phyloP scores from a whole-genome alignment of 2,888 invertebrate species.

The Drosophila flavopinicola region DNA sequence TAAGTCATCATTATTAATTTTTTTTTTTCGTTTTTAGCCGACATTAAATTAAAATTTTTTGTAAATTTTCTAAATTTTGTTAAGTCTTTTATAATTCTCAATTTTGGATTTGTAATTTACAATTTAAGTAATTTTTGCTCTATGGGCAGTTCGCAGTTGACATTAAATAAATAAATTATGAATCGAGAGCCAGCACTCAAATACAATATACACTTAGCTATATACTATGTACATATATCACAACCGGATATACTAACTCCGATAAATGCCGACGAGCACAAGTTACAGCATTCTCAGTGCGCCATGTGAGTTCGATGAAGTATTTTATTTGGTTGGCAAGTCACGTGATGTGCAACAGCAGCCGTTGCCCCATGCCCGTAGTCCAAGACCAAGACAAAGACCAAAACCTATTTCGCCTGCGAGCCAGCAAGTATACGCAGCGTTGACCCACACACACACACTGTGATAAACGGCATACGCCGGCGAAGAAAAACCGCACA shows the following conservation, averaged over 20 bases:
- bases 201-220: not conserved
- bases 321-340: slow-evolving; percentile 65
- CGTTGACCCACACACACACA: slow-evolving; percentile 13
- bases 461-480: slow-evolving; percentile 27
- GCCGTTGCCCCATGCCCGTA: slow-evolving; percentile 12
- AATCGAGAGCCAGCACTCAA: too few relatives aligned
- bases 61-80: too few relatives aligned
- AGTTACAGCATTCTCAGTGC: slow-evolving; percentile 48
- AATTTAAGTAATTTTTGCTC: too few relatives aligned
- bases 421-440: slow-evolving; percentile 21
- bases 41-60: too few relatives aligned
- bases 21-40: too few relatives aligned
- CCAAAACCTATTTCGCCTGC: slow-evolving; percentile 4
- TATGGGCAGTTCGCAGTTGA: too few relatives aligned
- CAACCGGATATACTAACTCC: not conserved
- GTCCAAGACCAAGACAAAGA: slow-evolving; percentile 7
- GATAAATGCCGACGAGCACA: slow-evolving; percentile 9
- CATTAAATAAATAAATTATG: too few relatives aligned
- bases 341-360: slow-evolving; percentile 68
- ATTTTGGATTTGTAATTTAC: too few relatives aligned
- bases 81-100: too few relatives aligned
- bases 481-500: slow-evolving; percentile 16
- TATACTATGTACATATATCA: not conserved
- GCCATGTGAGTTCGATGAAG: slow-evolving; percentile 53
- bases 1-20: too few relatives aligned